Conservation (phyloP, 2,888 invertebrate genomes). For the Slavum lentiscoides region DNA sequence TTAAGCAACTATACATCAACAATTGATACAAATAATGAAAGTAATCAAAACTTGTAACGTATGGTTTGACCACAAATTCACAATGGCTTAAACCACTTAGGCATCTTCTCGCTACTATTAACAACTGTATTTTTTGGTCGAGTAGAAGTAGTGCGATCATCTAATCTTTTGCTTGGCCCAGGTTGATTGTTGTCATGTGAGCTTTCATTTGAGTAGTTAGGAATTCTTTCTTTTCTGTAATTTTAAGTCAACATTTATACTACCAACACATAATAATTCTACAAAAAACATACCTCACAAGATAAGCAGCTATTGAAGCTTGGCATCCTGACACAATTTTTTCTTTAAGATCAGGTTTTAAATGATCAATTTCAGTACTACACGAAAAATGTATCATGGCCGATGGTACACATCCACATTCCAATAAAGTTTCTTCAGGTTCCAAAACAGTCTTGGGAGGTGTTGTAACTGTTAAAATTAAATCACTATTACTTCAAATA, state of each 20-base stretch:
- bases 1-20: background rate
- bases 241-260: too few relatives aligned
- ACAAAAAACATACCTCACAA: slow-evolving; percentile 48
- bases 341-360: slow-evolving; percentile 67
- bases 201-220: slow-evolving; percentile 7
- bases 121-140: slow-evolving; percentile 4
- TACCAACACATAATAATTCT: too few relatives aligned
- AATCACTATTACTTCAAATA: slow-evolving; percentile 53
- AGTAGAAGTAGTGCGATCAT: background rate
- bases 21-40: background rate
- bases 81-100: slow-evolving; percentile 47
- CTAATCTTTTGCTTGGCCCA: slow-evolving; percentile 6
- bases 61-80: background rate
- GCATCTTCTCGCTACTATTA: slow-evolving; percentile 12
- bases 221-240: slow-evolving; percentile 37
- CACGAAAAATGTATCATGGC: slow-evolving; percentile 75
- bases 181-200: background rate
- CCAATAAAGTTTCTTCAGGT: slow-evolving; percentile 67
- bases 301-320: slow-evolving; percentile 69
- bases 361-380: slow-evolving; percentile 60
- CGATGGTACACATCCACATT: slow-evolving; percentile 77
- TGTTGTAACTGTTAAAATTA: slow-evolving; percentile 70
- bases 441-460: slow-evolving; percentile 77
- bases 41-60: background rate
- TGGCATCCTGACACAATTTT: slow-evolving; percentile 70